Percentiles rank a stretch among this genome's conserved stretches.
Conservation (phyloP, 1,140 invertebrate genomes). For the Pseudomyrmex pallidus region DNA sequence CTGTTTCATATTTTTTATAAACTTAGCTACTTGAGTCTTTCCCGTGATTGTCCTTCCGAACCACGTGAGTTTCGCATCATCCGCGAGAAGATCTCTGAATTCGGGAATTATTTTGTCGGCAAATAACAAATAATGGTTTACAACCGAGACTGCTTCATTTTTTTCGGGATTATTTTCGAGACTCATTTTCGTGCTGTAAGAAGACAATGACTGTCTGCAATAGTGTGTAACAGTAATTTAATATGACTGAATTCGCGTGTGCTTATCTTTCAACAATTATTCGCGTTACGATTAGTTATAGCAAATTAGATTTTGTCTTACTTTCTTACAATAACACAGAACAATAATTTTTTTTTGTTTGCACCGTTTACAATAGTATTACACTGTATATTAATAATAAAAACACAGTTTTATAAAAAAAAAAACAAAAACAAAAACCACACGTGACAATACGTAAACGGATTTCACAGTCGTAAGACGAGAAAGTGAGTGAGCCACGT, state of each 20-base stretch:
- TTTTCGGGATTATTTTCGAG: too few species aligned
- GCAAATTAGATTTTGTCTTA: not conserved
- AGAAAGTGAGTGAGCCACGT: too few species aligned
- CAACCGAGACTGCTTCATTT: conserved; percentile 76
- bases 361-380: too few species aligned
- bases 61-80: conserved; percentile 79
- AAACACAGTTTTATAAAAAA: too few species aligned
- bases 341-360: too few species aligned
- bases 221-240: conserved; percentile 10
- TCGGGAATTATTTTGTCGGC: conserved; percentile 75
- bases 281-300: not conserved
- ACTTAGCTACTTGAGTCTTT: conserved; percentile 73
- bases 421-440: too few species aligned
- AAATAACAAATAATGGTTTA: conserved; percentile 76
- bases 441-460: too few species aligned
- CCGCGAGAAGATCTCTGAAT: conserved; percentile 74
- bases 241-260: not conserved
- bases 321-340: too few species aligned
- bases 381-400: too few species aligned
- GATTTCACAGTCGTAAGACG: too few species aligned
- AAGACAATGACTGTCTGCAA: not conserved
- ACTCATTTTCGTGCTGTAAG: conserved; percentile 19
- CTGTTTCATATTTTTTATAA: conserved; percentile 74
- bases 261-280: not conserved
- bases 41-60: conserved; percentile 78